Percentiles rank a stretch among this genome's conserved stretches.
phyloP scores from a whole-genome alignment of 2,113 vertebrate genomes.

The Pterocles orientalis region DNA sequence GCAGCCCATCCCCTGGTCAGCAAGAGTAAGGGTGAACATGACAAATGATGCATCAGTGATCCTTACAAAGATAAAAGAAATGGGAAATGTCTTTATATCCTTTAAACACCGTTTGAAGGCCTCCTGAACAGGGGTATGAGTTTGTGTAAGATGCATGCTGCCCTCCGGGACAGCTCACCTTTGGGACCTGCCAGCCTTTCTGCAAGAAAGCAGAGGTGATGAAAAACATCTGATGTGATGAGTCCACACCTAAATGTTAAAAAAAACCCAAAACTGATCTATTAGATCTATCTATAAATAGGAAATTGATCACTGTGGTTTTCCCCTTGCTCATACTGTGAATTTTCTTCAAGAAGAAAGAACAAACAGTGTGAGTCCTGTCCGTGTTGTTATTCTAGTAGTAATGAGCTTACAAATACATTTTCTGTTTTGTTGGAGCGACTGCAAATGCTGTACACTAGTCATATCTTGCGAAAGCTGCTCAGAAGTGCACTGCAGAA shows the following conservation, averaged over 20 bases:
- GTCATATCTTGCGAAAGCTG: slow-evolving; percentile 49
- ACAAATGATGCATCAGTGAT: background rate
- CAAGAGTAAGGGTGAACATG: background rate
- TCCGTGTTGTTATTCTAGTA: background rate
- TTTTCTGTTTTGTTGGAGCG: slow-evolving; percentile 36
- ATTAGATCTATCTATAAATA: background rate
- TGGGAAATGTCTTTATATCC: background rate
- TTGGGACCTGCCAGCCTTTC: background rate
- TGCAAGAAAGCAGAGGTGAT: background rate
- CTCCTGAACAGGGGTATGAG: background rate
- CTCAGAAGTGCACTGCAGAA: slow-evolving; percentile 51
- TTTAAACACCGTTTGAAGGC: background rate
- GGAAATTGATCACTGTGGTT: background rate
- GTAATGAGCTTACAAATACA: slow-evolving; percentile 23
- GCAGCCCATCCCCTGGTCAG: background rate
- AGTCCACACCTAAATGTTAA: background rate
- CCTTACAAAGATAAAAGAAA: background rate
- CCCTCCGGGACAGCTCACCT: background rate
- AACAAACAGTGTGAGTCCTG: background rate
- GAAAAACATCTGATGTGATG: background rate
- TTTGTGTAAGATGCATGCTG: background rate
- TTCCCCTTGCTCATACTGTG: slow-evolving; percentile 30
- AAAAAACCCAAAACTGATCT: background rate
- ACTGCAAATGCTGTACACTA: background rate
- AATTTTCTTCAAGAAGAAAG: background rate